Evolutionary conservation across 2,113 vertebrate genomes (phyloP).

Genomic region (Aix galericulata): DNA sequence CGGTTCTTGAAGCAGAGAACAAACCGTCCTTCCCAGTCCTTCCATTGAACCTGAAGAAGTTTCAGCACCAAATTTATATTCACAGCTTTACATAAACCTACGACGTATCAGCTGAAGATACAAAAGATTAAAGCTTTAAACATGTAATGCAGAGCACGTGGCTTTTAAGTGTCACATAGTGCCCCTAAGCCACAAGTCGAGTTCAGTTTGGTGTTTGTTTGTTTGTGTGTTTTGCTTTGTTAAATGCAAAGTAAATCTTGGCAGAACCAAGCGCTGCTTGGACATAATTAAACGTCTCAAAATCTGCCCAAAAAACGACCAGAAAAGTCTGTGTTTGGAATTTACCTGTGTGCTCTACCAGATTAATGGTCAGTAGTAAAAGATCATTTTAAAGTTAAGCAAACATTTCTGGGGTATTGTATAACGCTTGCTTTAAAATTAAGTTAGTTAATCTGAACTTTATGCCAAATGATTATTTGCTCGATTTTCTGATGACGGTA

Average conservation of each 20-base stretch:
- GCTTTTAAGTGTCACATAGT: neutral
- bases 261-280: fast-evolving
- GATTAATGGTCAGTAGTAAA: neutral
- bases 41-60: neutral
- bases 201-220: neutral
- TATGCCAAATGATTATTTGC: slow-evolving; percentile 11
- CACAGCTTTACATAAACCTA: neutral
- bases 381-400: slow-evolving; percentile 45
- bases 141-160: neutral
- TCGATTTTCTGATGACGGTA: neutral
- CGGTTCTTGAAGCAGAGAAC: neutral
- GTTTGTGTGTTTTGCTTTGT: neutral
- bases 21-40: neutral
- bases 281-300: neutral
- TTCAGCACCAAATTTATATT: neutral
- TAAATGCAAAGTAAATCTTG: neutral
- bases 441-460: slow-evolving; percentile 20
- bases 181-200: neutral
- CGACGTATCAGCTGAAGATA: neutral
- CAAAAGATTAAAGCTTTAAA: neutral
- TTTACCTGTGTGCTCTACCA: slow-evolving; percentile 11
- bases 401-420: slow-evolving; percentile 12
- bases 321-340: neutral
- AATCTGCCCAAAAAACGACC: neutral
- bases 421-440: slow-evolving; percentile 33